Percentiles rank a stretch among this genome's conserved stretches.
Conservation (phyloP, 2,113 vertebrate species). For the Alexandromys fortis region DNA sequence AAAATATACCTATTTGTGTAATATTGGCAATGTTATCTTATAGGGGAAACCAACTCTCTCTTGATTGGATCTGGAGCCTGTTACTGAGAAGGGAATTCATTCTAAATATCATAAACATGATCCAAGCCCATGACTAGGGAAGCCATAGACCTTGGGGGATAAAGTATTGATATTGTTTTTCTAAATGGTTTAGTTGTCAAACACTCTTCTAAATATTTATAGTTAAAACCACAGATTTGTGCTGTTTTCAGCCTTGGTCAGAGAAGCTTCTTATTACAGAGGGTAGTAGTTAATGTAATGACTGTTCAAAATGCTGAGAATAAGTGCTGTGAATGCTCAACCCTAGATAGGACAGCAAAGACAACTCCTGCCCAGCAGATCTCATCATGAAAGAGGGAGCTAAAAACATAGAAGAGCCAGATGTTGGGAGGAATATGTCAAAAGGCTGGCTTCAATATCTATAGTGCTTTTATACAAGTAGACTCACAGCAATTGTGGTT, state of each 20-base stretch:
- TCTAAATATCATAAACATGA: not conserved
- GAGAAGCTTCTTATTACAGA: not conserved
- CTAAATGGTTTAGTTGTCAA: not conserved
- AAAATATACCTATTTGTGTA: not conserved
- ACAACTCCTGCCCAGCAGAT: not conserved
- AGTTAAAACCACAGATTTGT: not conserved
- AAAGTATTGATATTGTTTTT: not conserved
- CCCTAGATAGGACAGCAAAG: not conserved
- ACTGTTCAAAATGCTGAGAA: not conserved
- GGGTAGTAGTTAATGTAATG: not conserved
- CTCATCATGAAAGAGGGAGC: not conserved
- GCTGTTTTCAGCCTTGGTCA: not conserved
- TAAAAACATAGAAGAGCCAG: too few relatives aligned
- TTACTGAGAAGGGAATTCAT: not conserved
- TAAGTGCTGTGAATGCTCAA: not conserved
- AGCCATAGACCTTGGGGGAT: not conserved
- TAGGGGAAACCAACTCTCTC: not conserved
- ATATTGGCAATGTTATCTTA: not conserved
- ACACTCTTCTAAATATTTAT: not conserved
- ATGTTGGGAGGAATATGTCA: not conserved
- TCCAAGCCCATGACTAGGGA: not conserved
- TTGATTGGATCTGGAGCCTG: not conserved
- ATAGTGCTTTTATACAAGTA: not conserved
- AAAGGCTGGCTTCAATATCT: not conserved
- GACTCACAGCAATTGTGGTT: not conserved